These are phyloP conservation scores for Lepidocyrtinus sp. DNA, from an alignment of 2,888 invertebrate species.

Conservation along the genomic window DNA sequence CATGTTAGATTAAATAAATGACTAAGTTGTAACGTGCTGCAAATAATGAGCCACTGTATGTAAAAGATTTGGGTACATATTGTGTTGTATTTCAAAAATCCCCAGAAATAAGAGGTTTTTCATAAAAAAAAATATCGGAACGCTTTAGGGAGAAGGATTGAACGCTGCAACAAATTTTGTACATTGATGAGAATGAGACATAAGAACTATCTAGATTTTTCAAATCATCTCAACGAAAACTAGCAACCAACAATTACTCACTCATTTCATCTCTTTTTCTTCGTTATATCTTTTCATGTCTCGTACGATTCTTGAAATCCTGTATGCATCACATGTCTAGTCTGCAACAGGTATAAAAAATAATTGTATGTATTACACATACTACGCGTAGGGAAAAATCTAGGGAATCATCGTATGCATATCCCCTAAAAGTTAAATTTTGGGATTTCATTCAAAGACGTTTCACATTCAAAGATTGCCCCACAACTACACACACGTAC, in stretches of 20 bases:
- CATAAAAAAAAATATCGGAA: neutral
- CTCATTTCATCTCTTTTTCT: neutral
- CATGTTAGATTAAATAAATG: too few species aligned
- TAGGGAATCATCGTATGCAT: neutral
- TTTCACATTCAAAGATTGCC: too few species aligned
- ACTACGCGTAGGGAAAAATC: neutral
- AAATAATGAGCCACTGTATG: too few species aligned
- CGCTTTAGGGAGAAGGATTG: neutral
- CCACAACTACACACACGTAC: neutral
- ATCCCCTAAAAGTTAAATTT: neutral
- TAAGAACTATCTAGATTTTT: neutral
- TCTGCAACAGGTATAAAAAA: neutral
- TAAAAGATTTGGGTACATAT: too few species aligned
- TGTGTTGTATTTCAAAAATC: neutral
- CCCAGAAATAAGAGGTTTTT: neutral
- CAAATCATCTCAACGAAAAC: neutral
- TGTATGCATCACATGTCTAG: neutral
- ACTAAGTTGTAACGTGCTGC: too few species aligned
- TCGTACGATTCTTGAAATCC: neutral
- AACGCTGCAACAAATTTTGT: neutral
- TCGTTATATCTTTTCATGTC: neutral
- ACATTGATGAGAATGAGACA: neutral
- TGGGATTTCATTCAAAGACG: neutral
- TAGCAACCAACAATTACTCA: neutral
- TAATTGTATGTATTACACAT: neutral